Evolutionary conservation across 2,888 invertebrate species (phyloP).

Genomic region (Tetranychus piercei): DNA sequence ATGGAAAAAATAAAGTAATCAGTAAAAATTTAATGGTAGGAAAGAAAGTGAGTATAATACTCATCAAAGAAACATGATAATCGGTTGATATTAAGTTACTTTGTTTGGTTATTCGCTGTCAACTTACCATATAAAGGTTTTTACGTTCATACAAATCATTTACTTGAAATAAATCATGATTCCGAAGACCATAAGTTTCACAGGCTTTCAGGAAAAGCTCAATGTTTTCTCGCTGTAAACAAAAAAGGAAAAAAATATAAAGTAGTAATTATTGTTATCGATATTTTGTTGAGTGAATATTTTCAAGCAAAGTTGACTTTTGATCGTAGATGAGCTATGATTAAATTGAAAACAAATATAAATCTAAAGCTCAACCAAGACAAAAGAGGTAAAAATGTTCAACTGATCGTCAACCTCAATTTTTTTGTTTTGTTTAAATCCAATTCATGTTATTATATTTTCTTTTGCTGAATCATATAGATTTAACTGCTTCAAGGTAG

Average conservation of each 20-base stretch:
- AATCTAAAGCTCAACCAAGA: not conserved
- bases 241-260: constrained; percentile 12
- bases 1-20: constrained; percentile 10
- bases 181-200: constrained; percentile 33
- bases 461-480: not conserved
- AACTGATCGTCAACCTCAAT: not conserved
- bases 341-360: too few relatives aligned
- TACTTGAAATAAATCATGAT: constrained; percentile 35
- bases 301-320: too few relatives aligned
- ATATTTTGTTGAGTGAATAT: not conserved
- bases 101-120: constrained; percentile 9
- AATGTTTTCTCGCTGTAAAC: constrained; percentile 32
- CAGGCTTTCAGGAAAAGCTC: constrained; percentile 34
- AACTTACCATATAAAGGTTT: constrained; percentile 33
- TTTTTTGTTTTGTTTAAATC: too few relatives aligned
- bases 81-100: not conserved
- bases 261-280: not conserved
- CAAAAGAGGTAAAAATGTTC: not conserved
- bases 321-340: too few relatives aligned
- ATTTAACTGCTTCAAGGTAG: not conserved
- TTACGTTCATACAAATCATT: constrained; percentile 35
- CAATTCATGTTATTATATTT: too few relatives aligned
- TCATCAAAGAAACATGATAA: not conserved
- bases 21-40: constrained; percentile 11
- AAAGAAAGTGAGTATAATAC: not conserved